phyloP scores from a whole-genome alignment of 2,888 invertebrate genomes.

The Agrilus biguttatus region DNA sequence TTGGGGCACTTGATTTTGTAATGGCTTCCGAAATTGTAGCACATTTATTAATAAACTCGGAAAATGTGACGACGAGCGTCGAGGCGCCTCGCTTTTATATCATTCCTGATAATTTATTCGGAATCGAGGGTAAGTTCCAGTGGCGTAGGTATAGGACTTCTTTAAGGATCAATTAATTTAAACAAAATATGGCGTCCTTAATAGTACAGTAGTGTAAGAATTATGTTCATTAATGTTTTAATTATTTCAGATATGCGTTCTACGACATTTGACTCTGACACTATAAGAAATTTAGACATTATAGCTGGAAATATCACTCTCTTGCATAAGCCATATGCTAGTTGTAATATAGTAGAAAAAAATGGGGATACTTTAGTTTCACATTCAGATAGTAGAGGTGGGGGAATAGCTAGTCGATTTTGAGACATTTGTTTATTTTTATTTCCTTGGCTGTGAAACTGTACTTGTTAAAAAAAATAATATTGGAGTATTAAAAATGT shows the following conservation, averaged over 20 bases:
- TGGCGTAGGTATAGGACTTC: neutral
- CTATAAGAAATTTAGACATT: constrained; percentile 20
- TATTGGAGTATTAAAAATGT: too few relatives aligned
- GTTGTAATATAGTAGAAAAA: constrained; percentile 55
- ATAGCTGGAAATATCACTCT: constrained; percentile 16
- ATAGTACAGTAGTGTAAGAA: neutral
- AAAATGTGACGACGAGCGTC: constrained; percentile 33
- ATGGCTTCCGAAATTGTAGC: constrained; percentile 35
- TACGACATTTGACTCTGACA: constrained; percentile 23
- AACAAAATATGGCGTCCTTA: neutral
- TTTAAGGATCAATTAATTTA: neutral
- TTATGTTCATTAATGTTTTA: constrained; percentile 2
- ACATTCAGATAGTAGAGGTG: constrained; percentile 60
- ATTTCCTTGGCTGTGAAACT: neutral
- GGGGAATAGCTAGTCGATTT: constrained; percentile 52
- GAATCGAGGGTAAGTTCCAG: constrained; percentile 26
- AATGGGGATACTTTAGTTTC: constrained; percentile 45
- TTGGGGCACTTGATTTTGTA: constrained; percentile 37
- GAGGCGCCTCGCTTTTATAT: constrained; percentile 36
- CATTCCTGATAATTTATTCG: constrained; percentile 21
- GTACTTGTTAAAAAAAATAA: neutral
- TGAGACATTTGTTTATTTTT: constrained; percentile 16
- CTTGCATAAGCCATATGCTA: constrained; percentile 35
- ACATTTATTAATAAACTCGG: constrained; percentile 30
- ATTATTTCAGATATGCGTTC: constrained; percentile 20